Evolutionary conservation across 2,113 vertebrate species (phyloP).

Genomic region (Cryptoleucopteryx plumbea): DNA sequence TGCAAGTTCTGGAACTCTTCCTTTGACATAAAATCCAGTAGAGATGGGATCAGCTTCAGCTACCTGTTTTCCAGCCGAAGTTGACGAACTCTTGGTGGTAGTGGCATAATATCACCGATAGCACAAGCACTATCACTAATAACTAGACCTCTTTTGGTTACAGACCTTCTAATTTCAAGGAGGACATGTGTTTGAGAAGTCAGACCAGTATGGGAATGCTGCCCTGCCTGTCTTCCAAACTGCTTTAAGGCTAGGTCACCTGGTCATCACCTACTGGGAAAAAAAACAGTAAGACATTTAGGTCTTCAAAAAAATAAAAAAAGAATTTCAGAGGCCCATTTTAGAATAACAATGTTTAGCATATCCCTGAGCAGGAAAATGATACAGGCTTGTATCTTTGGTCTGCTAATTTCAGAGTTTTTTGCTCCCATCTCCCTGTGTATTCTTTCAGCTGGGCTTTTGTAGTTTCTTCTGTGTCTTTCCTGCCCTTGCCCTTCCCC

Average conservation of each 20-base stretch:
- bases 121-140: neutral
- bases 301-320: neutral
- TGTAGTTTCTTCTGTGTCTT: neutral
- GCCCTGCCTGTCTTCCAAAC: neutral
- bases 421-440: neutral
- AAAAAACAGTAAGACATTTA: neutral
- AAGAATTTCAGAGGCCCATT: neutral
- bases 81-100: neutral
- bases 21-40: neutral
- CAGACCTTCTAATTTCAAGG: neutral
- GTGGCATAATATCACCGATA: neutral
- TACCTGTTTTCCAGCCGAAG: neutral
- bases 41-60: neutral
- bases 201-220: neutral
- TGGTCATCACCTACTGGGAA: neutral
- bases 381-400: neutral
- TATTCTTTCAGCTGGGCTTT: neutral
- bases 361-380: neutral
- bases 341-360: neutral
- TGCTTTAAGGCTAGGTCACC: neutral
- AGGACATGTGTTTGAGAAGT: neutral
- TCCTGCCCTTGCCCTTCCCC: neutral
- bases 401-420: neutral
- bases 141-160: neutral
- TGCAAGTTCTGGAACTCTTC: neutral